A percentile compares a stretch with the other conserved stretches of the same genome.
Evolutionary conservation across 1,140 invertebrate genomes (phyloP).

Genomic region (Drosophila kanapiae): DNA sequence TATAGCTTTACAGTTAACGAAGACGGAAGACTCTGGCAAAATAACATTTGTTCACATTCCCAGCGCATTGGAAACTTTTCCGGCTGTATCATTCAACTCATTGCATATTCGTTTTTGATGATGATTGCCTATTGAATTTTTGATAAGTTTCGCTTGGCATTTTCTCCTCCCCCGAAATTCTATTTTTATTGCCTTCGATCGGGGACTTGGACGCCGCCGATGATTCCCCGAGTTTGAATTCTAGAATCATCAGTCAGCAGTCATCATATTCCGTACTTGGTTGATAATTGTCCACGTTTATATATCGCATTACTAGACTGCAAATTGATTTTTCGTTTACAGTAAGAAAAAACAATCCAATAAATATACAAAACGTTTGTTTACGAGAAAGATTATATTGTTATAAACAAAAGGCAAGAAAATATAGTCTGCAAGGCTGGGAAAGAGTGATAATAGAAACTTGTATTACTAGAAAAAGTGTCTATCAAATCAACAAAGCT

Average conservation of each 20-base stretch:
- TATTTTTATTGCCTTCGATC: conserved; percentile 28
- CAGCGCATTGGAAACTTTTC: conserved; percentile 40
- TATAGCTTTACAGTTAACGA: conserved; percentile 16
- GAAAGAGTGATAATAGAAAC: no score
- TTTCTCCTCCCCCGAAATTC: background rate
- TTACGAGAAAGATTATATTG: no score
- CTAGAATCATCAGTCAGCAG: background rate
- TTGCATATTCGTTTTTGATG: conserved; percentile 16
- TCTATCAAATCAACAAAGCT: background rate
- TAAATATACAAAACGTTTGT: no score
- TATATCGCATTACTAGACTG: background rate
- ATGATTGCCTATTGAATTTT: conserved; percentile 47
- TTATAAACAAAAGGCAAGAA: no score
- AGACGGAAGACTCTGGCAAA: background rate
- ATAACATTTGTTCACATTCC: conserved; percentile 54
- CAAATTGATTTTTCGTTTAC: background rate
- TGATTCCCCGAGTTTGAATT: background rate
- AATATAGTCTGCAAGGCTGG: no score
- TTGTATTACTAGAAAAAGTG: background rate
- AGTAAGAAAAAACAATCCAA: no score
- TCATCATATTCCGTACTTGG: background rate
- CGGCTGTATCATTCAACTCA: background rate
- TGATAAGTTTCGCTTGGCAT: conserved; percentile 33
- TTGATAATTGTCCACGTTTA: background rate
- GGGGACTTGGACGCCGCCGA: background rate